Percentiles rank a stretch among this genome's conserved stretches.
phyloP scores from a whole-genome alignment of 2,888 invertebrate species.

The Spisula subtruncata region DNA sequence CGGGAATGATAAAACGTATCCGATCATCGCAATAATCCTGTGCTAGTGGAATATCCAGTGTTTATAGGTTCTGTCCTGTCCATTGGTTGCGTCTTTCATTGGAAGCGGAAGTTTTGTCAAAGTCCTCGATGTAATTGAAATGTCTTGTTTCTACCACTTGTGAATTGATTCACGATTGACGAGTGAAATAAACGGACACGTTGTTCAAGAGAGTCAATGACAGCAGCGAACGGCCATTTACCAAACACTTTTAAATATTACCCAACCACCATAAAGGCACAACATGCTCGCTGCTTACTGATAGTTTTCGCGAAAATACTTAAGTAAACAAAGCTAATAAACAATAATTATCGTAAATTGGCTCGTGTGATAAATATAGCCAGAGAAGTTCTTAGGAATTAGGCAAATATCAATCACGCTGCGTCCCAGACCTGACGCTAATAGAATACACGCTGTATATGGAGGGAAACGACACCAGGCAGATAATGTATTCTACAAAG shows the following conservation, averaged over 20 bases:
- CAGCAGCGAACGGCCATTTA: neutral
- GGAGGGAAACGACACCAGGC: too few species aligned
- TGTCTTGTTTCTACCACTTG: slow-evolving; percentile 36
- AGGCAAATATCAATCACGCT: neutral
- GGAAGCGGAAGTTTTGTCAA: slow-evolving; percentile 41
- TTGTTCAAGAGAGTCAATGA: slow-evolving; percentile 16
- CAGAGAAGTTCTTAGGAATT: neutral
- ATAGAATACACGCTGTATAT: too few species aligned
- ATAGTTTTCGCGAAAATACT: neutral
- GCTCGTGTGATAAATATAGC: neutral
- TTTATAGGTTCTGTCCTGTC: neutral
- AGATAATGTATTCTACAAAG: too few species aligned
- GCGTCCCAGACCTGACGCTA: neutral
- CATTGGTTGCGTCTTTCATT: slow-evolving; percentile 45
- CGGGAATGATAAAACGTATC: slow-evolving; percentile 22
- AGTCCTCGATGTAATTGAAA: slow-evolving; percentile 45
- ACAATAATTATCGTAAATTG: slow-evolving; percentile 3
- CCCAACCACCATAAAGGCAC: neutral
- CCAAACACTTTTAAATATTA: neutral
- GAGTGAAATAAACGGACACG: slow-evolving; percentile 34
- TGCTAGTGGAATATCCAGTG: neutral
- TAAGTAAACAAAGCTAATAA: neutral
- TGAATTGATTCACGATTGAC: slow-evolving; percentile 43
- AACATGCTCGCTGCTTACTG: neutral
- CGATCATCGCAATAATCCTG: slow-evolving; percentile 3